These are phyloP conservation scores for Dyspetes luteomarginatus DNA, from an alignment of 2,888 invertebrate species.

Conservation along the genomic window DNA sequence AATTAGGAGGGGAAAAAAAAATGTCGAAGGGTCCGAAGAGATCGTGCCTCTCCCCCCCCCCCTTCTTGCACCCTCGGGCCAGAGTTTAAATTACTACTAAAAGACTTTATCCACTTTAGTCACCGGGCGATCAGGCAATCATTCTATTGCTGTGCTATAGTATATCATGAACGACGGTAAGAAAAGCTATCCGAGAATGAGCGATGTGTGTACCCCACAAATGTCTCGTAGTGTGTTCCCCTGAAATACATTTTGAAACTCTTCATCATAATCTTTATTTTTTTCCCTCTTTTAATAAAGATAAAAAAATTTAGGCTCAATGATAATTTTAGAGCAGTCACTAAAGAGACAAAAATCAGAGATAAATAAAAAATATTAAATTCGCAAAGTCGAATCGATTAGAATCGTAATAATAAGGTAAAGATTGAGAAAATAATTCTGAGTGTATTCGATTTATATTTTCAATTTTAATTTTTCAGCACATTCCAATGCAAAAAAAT, in stretches of 20 bases:
- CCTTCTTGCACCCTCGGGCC: slow-evolving; percentile 74
- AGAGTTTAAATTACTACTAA: slow-evolving; percentile 79
- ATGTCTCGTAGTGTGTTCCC: slow-evolving; percentile 66
- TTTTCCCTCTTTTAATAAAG: no score
- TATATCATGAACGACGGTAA: slow-evolving; percentile 79
- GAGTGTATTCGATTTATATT: no score
- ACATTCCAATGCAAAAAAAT: no score
- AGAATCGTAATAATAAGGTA: no score
- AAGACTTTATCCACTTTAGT: slow-evolving; percentile 82
- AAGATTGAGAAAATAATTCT: no score
- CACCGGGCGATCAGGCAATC: slow-evolving; percentile 79
- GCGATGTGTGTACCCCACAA: slow-evolving; percentile 10
- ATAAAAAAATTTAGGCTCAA: no score
- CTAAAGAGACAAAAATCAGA: no score
- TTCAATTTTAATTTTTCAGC: no score
- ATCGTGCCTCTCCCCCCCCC: slow-evolving; percentile 63
- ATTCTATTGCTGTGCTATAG: slow-evolving; percentile 80
- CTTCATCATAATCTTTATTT: not conserved
- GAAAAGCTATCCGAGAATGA: slow-evolving; percentile 75
- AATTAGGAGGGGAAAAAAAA: slow-evolving; percentile 50
- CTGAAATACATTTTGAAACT: slow-evolving; percentile 71
- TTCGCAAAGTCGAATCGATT: no score
- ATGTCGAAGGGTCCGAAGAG: slow-evolving; percentile 63
- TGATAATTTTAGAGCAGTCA: no score
- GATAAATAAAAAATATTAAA: no score